Evolutionary conservation across 2,113 vertebrate genomes (phyloP).

Genomic region (Gnathonemus echidnorhynchus): DNA sequence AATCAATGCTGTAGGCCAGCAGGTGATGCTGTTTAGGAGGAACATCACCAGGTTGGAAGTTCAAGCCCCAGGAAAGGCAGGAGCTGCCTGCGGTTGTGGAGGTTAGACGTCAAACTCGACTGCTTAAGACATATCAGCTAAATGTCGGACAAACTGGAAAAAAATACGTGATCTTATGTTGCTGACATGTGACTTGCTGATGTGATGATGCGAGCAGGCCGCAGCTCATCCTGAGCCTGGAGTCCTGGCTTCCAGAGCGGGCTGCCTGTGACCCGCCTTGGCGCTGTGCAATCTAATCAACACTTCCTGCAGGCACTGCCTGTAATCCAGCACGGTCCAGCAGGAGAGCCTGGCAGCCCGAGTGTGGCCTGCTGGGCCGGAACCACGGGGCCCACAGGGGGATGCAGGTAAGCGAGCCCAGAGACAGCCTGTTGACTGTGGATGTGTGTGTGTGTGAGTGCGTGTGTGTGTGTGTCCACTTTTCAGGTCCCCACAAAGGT

Average conservation of each 20-base stretch:
- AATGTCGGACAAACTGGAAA: background rate
- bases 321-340: slow-evolving; percentile 32
- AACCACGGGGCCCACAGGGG: slow-evolving; percentile 17
- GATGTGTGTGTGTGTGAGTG: slow-evolving; percentile 4
- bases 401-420: background rate
- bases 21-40: background rate
- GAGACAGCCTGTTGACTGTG: slow-evolving; percentile 24
- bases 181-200: background rate
- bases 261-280: slow-evolving; percentile 38
- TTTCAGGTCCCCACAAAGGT: background rate
- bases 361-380: slow-evolving; percentile 34
- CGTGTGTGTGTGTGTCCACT: background rate
- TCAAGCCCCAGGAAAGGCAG: background rate
- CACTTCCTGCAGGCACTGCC: slow-evolving; percentile 46
- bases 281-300: slow-evolving; percentile 57
- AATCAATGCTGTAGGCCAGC: background rate
- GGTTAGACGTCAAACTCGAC: background rate
- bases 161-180: background rate
- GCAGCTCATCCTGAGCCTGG: background rate
- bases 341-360: slow-evolving; percentile 35
- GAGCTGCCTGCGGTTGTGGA: background rate
- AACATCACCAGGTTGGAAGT: background rate
- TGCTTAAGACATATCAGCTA: background rate
- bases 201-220: background rate
- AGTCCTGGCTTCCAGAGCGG: slow-evolving; percentile 32